Percentiles rank a stretch among this genome's conserved stretches.
Evolutionary conservation across 1,140 invertebrate species (phyloP).

Genomic region (Pogonomyrmex californicus): DNA sequence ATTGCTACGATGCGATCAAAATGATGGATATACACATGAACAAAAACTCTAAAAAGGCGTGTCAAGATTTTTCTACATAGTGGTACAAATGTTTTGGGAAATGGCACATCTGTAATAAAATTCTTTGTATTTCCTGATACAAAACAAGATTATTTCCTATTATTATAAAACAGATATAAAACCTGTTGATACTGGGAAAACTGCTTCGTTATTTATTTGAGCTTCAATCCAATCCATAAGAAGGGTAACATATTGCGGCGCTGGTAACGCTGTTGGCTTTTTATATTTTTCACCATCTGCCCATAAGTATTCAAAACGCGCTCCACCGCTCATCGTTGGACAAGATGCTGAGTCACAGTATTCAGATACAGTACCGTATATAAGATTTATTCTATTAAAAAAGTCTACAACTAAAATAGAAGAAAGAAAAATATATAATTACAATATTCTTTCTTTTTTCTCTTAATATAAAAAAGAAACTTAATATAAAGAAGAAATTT

Average conservation of each 20-base stretch:
- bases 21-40: conserved; percentile 99
- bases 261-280: conserved; percentile 95
- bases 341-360: conserved; percentile 95
- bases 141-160: conserved; percentile 61
- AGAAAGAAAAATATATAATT: conserved; percentile 76
- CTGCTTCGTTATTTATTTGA: conserved; percentile 96
- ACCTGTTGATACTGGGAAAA: conserved; percentile 95
- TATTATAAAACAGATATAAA: conserved; percentile 7
- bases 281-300: conserved; percentile 95
- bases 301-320: conserved; percentile 97
- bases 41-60: conserved; percentile 96
- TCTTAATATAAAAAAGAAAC: background rate
- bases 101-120: conserved; percentile 92
- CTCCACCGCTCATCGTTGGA: conserved; percentile 97
- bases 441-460: background rate
- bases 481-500: background rate
- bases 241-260: conserved; percentile 94
- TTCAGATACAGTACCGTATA: conserved; percentile 96
- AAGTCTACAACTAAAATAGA: conserved; percentile 95
- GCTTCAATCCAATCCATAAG: conserved; percentile 98
- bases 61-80: conserved; percentile 96
- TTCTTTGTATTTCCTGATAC: conserved; percentile 41
- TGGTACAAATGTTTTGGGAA: conserved; percentile 94
- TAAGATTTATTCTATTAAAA: conserved; percentile 98
- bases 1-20: conserved; percentile 96